A percentile compares a stretch with the other conserved stretches of the same genome.
These are phyloP conservation scores for Stictocephala bisonia DNA, from an alignment of 2,888 invertebrate species.

Conservation along the genomic window DNA sequence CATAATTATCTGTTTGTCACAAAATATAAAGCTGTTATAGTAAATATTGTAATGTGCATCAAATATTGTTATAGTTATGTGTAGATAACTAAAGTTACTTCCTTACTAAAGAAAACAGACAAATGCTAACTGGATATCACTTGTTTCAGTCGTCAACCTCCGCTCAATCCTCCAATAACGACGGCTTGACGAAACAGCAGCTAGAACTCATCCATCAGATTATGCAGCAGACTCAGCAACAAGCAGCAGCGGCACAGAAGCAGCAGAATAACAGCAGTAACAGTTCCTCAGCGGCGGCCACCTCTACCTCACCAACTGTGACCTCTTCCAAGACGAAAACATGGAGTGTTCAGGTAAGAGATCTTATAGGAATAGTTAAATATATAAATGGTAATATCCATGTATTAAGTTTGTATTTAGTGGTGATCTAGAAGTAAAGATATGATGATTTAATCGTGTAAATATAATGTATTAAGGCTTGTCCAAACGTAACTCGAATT, in stretches of 20 bases:
- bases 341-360: constrained; percentile 64
- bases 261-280: constrained; percentile 60
- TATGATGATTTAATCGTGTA: too few species aligned
- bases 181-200: constrained; percentile 78
- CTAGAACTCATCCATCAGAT: constrained; percentile 81
- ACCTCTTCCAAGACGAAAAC: constrained; percentile 60
- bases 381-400: background rate
- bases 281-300: constrained; percentile 54
- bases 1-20: too few species aligned
- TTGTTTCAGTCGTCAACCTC: constrained; percentile 38
- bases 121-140: too few species aligned
- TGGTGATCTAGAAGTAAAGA: too few species aligned
- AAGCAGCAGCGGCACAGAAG: constrained; percentile 65
- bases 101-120: too few species aligned
- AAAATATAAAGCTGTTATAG: too few species aligned
- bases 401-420: background rate
- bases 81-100: too few species aligned
- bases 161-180: constrained; percentile 66
- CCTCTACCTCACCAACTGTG: constrained; percentile 52
- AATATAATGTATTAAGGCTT: too few species aligned
- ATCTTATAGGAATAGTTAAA: background rate
- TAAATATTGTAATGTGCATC: too few species aligned
- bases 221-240: constrained; percentile 80
- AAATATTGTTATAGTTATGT: too few species aligned
- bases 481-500: too few species aligned